Evolutionary conservation across 2,888 invertebrate species (phyloP), one percentile per base, ranked within the genome.

Genomic region (Papilio gigon): DNA sequence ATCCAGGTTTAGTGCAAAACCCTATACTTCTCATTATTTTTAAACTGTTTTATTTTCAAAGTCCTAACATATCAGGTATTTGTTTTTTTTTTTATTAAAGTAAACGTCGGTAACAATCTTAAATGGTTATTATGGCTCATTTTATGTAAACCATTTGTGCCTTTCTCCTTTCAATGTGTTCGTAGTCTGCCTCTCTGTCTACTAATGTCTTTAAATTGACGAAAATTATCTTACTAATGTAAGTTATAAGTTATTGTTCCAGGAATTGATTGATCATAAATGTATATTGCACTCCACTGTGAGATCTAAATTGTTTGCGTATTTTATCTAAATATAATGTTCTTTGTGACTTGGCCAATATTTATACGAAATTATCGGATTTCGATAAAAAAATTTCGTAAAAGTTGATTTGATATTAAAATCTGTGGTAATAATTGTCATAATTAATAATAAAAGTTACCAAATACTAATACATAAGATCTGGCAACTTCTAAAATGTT

Each of bases 371-470:
- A n/a, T 0, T 56, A 56, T 17, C 53, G 11, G 30, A 14, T 14
- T 53, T 27, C 2, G 5, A 17, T 17, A 12, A n/a, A 30, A 56
- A 53, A 12, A 30, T 27, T 30, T 53, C 53, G n/a, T n/a, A 5
- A 3, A 30, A n/a, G 9, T 56, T 30, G 20, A 27, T n/a, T 53
- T 27, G 25, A 53, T 53, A 27, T 53, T 56, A 30, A n/a, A 56
- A 30, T 56, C 53, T 30, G 33, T 63, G 30, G 20, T 33, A 20
- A 22, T 64, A 42, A 33, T 30, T 27, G 65, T 42, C 65, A 65
- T 42, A 60, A 42, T 61, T 33, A 42, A 56, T 42, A 56, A 25
- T 50, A 64, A 42, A 65, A 65, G 65, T 65, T 65, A 65, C 65
- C 65, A 65, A 65, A 65, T 65, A 59, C 17, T 37, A 35, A 22